Base-by-base conservation (phyloP, 2,113 vertebrate species). In the Colaptes auratus region DNA sequence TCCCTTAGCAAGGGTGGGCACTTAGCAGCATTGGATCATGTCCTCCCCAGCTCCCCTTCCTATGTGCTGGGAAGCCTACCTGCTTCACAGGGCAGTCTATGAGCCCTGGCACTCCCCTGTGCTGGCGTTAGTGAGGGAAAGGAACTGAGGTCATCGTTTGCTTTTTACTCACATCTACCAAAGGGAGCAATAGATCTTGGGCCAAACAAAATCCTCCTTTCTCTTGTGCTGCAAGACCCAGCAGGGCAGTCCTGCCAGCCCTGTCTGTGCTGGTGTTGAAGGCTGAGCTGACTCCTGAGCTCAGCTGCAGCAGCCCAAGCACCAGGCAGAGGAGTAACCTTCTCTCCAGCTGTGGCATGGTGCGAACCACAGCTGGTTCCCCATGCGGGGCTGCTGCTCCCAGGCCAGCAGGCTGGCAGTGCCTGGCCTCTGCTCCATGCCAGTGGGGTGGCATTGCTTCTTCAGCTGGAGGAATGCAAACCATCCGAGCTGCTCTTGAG, bases 401-500 rank as follows among this genome's bases (percentile, higher is more conserved):
- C 1, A 2, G 7, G 64, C 65, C 14, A 12, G 59, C 55, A 82
- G 89, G 77, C 82, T 72, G 91, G 72, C 56, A 8, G 7, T 3
- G 15, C 53, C 85, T 89, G 85, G 73, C 82, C 71, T 52, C 59
- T 0, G 2, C 59, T 78, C 70, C 5, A 8, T 0, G 7, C 55
- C 15, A 3, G 63, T 23, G 2, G 70, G 72, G 86, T 92, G 96
- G 91, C 91, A 96, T 75, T 73, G 80, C 80, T 89, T 33, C 84
- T 80, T 70, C 89, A 90, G 86, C 86, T 66, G 42, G n/a, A 90
- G 88, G 91, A 96, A 95, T 91, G 84, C 91, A 92, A 96, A 94
- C 89, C 0, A 64, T 75, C 71, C 1, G 20, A 92, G 84, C 93
- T 81, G 58, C 59, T 80, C 86, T 88, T 96, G 82, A 91, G 86